Conservation (phyloP, 30 jellyfish, hydroid and myxozoan genomes). For the Mastigias papua region DNA sequence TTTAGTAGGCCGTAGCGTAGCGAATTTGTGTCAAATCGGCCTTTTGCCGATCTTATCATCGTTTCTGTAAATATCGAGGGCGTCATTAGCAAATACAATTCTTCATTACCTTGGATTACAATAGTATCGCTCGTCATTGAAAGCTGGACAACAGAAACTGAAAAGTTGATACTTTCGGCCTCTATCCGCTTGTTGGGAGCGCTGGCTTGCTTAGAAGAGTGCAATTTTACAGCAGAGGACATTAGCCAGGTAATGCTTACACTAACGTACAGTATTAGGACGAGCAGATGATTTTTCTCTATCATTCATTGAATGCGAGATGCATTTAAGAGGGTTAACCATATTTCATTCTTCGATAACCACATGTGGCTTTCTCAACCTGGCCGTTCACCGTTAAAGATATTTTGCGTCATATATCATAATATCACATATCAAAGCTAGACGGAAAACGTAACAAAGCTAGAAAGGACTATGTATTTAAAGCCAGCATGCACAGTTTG, state of each 20-base stretch:
- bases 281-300: too few species aligned
- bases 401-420: too few species aligned
- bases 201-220: not conserved
- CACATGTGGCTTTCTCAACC: too few species aligned
- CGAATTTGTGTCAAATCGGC: not conserved
- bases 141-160: not conserved
- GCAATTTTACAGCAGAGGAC: not conserved
- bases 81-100: not conserved
- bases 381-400: too few species aligned
- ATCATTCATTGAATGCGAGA: too few species aligned
- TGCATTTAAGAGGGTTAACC: too few species aligned
- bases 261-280: too few species aligned
- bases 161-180: not conserved
- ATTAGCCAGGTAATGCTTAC: too few species aligned
- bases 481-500: not conserved
- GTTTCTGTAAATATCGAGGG: not conserved
- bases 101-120: not conserved
- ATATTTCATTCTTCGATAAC: too few species aligned
- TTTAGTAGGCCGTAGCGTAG: constrained; percentile 27
- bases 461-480: not conserved
- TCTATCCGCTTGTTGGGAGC: not conserved
- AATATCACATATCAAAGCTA: not conserved
- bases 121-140: not conserved
- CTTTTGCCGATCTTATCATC: not conserved
- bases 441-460: not conserved